These are phyloP conservation scores for Aspiorhynchus laticeps DNA, from an alignment of 2,113 vertebrate species.

Conservation along the genomic window DNA sequence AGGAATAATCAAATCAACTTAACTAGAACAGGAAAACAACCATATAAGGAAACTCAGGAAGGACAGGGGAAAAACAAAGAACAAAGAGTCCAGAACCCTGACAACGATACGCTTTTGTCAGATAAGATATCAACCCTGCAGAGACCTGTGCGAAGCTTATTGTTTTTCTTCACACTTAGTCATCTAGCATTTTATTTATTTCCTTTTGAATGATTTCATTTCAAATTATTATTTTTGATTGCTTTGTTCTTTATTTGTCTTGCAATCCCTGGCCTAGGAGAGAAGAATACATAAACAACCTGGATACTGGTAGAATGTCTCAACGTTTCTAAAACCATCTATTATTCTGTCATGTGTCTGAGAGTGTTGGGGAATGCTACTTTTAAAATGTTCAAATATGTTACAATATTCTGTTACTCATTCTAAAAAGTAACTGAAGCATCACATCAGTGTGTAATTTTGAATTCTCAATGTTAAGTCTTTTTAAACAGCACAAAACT, in stretches of 20 bases:
- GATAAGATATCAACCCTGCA: not conserved
- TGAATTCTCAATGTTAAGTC: not conserved
- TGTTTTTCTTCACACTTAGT: not conserved
- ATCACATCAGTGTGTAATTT: not conserved
- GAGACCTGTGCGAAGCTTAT: not conserved
- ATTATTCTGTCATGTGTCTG: not conserved
- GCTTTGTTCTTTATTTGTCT: not conserved
- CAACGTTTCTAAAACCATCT: not conserved
- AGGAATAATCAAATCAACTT: too few relatives aligned
- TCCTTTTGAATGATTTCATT: not conserved
- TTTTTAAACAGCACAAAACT: not conserved
- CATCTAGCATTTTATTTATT: constrained; percentile 4
- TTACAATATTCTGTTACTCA: not conserved
- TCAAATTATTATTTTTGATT: constrained; percentile 6
- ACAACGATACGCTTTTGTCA: constrained; percentile 7
- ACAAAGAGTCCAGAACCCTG: too few relatives aligned
- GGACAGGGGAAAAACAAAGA: too few relatives aligned
- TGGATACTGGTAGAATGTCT: not conserved
- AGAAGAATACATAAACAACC: not conserved
- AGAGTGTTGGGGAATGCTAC: not conserved
- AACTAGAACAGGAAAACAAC: too few relatives aligned
- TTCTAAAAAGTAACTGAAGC: not conserved
- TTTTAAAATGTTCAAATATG: not conserved
- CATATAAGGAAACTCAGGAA: too few relatives aligned
- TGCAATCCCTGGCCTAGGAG: not conserved